phyloP scores from a whole-genome alignment of 2,113 vertebrate species.

The Caretta caretta region DNA sequence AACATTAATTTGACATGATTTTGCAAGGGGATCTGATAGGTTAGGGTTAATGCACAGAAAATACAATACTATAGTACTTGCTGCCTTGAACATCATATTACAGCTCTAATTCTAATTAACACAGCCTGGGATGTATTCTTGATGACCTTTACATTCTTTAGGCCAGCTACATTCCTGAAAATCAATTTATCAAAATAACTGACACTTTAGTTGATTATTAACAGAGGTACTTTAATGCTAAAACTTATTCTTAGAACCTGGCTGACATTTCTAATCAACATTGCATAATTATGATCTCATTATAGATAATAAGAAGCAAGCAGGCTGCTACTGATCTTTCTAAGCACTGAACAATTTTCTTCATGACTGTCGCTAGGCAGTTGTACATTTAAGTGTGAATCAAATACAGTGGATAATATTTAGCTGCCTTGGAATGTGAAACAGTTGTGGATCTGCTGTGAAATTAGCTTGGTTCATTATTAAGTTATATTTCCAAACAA shows the following conservation, averaged over 20 bases:
- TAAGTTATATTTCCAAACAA: neutral
- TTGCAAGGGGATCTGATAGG: neutral
- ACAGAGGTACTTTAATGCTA: constrained; percentile 66
- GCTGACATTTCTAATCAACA: constrained; percentile 60
- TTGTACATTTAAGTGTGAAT: neutral
- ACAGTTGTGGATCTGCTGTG: fast-evolving
- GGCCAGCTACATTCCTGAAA: constrained; percentile 40
- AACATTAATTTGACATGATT: neutral
- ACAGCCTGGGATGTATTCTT: neutral
- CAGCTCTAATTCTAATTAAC: neutral
- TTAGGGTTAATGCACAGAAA: constrained; percentile 50
- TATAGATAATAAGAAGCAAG: constrained; percentile 36
- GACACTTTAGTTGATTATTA: constrained; percentile 46
- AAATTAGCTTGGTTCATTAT: neutral
- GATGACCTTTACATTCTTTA: constrained; percentile 15
- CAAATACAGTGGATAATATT: neutral
- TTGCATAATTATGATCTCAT: constrained; percentile 44
- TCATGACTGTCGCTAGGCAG: neutral
- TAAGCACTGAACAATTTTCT: constrained; percentile 45
- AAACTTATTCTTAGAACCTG: constrained; percentile 40
- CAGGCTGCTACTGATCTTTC: constrained; percentile 27
- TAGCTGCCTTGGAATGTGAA: neutral
- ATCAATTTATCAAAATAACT: constrained; percentile 66
- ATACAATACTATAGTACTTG: neutral
- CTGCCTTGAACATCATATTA: constrained; percentile 1